These are phyloP conservation scores for Grus americana DNA, from an alignment of 2,113 vertebrate genomes.

Conservation along the genomic window DNA sequence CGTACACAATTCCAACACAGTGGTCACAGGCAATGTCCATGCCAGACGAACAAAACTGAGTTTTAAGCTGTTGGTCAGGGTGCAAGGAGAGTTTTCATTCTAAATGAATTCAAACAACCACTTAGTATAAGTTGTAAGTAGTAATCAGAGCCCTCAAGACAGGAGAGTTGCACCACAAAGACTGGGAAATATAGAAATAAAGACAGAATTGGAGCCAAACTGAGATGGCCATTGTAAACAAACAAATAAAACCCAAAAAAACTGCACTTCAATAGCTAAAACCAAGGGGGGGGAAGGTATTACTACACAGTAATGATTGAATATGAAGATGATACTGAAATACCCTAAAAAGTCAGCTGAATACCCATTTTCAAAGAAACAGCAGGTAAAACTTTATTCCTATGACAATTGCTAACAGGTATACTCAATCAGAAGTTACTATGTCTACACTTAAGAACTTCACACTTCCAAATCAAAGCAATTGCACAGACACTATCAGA, in stretches of 20 bases:
- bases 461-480: background rate
- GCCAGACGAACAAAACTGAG: background rate
- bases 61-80: background rate
- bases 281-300: background rate
- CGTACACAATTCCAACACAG: background rate
- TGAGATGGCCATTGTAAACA: background rate
- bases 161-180: background rate
- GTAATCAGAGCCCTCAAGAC: background rate
- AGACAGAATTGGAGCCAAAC: background rate
- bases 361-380: background rate
- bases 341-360: background rate
- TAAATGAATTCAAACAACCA: background rate
- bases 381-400: background rate
- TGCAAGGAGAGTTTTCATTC: background rate
- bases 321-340: background rate
- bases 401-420: background rate
- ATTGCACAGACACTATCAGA: background rate
- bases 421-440: background rate
- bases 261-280: background rate
- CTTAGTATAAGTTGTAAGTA: background rate
- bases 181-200: background rate
- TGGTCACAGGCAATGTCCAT: accelerated
- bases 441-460: background rate
- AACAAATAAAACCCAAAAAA: too few relatives aligned
- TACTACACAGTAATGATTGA: background rate